Evolutionary conservation across 2,797 vertebrate species (phyloP).

Genomic region (Capromys pilorides): DNA sequence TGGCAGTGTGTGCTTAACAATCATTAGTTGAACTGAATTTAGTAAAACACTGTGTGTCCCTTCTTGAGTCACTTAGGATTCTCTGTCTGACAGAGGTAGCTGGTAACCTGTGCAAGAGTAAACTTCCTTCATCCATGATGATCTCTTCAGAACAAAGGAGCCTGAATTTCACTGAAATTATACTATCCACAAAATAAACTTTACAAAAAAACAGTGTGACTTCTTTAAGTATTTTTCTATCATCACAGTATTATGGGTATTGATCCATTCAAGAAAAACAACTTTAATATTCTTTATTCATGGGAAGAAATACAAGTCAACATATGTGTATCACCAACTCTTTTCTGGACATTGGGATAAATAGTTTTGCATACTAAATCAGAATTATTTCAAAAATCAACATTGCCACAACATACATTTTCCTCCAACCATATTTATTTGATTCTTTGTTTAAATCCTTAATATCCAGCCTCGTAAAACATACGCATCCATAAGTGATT

Average conservation of each 20-base stretch:
- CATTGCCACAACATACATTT: not conserved
- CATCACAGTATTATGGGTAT: not conserved
- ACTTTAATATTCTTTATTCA: not conserved
- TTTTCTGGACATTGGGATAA: not conserved
- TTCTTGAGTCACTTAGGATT: not conserved
- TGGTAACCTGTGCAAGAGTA: not conserved
- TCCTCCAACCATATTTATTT: not conserved
- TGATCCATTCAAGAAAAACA: not conserved
- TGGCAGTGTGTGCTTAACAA: not conserved
- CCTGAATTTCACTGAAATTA: not conserved
- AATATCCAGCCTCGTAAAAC: not conserved
- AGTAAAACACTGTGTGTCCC: not conserved
- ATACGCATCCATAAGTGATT: not conserved
- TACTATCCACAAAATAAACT: not conserved
- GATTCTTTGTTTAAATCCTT: conserved; percentile 34
- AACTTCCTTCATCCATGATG: not conserved
- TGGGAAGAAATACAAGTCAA: not conserved
- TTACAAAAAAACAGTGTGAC: not conserved
- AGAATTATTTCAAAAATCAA: conserved; percentile 36
- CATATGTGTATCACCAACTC: not conserved
- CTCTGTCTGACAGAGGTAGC: not conserved
- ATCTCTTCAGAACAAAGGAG: not conserved
- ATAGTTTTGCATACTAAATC: not conserved
- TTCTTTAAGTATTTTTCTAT: not conserved
- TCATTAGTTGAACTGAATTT: conserved; percentile 5